A percentile compares a stretch with the other conserved stretches of the same genome.
Conservation (phyloP, 2,113 vertebrate genomes). For the Pardalotus punctatus region DNA sequence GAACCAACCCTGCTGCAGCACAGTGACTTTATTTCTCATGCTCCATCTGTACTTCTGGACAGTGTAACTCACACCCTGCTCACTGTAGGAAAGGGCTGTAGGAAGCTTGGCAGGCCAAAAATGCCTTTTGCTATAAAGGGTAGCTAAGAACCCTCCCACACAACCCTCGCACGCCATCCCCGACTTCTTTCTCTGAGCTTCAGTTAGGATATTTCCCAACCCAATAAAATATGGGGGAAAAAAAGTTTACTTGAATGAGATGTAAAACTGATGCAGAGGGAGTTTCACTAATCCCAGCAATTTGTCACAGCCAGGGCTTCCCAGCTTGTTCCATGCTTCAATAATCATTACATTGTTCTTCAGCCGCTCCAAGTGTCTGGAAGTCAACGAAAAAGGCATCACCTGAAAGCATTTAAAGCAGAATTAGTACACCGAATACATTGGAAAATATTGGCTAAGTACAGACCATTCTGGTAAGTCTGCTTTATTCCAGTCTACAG, state of each 20-base stretch:
- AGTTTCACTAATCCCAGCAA: slow-evolving; percentile 91
- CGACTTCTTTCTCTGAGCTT: neutral
- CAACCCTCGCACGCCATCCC: neutral
- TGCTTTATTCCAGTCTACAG: neutral
- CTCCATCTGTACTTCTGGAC: neutral
- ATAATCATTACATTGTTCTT: slow-evolving; percentile 94
- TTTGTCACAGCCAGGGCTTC: slow-evolving; percentile 75
- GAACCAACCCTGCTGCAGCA: neutral
- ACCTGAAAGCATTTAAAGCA: slow-evolving; percentile 70
- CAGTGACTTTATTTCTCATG: neutral
- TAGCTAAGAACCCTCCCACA: neutral
- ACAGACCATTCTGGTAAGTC: neutral
- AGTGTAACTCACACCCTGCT: neutral
- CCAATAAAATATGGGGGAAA: neutral
- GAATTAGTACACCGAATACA: neutral
- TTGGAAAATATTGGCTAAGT: neutral
- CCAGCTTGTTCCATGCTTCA: slow-evolving; percentile 90
- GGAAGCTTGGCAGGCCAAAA: neutral
- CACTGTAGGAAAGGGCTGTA: neutral
- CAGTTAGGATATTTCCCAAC: neutral
- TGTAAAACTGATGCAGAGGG: slow-evolving; percentile 94
- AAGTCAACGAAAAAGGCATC: slow-evolving; percentile 83
- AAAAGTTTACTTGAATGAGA: slow-evolving; percentile 88
- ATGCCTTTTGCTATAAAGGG: neutral
- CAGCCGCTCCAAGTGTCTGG: slow-evolving; percentile 84